These are phyloP conservation scores for Latrodectus elegans DNA, from an alignment of 2,888 invertebrate species.

Conservation along the genomic window DNA sequence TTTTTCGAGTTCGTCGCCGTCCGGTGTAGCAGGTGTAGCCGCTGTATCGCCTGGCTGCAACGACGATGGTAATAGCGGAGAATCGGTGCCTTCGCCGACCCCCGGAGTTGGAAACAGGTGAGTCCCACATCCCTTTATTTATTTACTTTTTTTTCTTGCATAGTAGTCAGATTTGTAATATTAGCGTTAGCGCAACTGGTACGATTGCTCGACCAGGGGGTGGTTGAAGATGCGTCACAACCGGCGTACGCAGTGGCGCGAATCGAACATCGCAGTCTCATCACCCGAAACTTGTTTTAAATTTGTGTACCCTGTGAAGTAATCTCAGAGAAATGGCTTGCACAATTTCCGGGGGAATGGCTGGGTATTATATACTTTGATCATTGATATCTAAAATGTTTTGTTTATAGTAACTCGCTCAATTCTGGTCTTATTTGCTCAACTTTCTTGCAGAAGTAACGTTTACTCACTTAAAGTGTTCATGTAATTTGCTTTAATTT, in stretches of 20 bases:
- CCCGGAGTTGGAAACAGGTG: constrained; percentile 61
- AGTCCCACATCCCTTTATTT: constrained; percentile 24
- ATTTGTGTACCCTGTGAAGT: not conserved
- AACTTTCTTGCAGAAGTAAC: no score
- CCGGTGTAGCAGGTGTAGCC: constrained; percentile 59
- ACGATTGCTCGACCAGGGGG: not conserved
- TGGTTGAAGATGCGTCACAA: not conserved
- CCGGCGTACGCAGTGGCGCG: not conserved
- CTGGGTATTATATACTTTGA: no score
- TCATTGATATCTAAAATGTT: no score
- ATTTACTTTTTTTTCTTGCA: constrained; percentile 1
- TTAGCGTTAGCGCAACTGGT: not conserved
- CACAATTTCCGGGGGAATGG: no score
- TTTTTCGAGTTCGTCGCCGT: constrained; percentile 68
- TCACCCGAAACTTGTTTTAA: not conserved
- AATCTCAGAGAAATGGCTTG: no score
- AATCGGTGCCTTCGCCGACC: constrained; percentile 40
- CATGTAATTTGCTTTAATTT: no score
- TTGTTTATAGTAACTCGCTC: no score
- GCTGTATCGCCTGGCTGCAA: constrained; percentile 49
- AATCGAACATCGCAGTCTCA: not conserved
- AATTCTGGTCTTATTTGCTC: no score
- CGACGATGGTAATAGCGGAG: constrained; percentile 57
- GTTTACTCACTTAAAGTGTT: no score
- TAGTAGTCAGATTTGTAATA: not conserved